These are phyloP conservation scores for Limonius californicus DNA, from an alignment of 1,140 invertebrate genomes.

Conservation along the genomic window DNA sequence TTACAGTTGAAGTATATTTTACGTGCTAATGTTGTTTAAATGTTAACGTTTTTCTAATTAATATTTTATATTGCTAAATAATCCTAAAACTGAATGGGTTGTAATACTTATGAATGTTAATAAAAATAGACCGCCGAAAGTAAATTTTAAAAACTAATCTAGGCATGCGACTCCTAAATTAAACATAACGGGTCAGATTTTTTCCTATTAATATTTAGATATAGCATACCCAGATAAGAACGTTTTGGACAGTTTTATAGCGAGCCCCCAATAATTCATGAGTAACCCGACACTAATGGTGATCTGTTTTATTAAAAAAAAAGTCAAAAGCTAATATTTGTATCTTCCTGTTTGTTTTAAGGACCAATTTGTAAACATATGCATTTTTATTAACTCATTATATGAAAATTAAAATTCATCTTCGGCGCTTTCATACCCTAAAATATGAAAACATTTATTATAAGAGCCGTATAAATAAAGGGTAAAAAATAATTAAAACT, in stretches of 20 bases:
- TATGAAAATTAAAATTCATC: slow-evolving; percentile 15
- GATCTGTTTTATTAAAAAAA: slow-evolving; percentile 30
- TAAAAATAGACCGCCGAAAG: no score
- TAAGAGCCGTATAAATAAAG: neutral
- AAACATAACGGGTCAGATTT: neutral
- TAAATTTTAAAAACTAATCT: no score
- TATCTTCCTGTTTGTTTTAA: slow-evolving; percentile 39
- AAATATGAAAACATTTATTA: neutral
- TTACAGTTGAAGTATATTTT: no score
- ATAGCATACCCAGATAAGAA: neutral
- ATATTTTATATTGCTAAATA: no score
- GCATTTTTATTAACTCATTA: slow-evolving; percentile 39
- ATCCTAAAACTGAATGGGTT: no score
- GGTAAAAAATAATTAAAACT: slow-evolving; percentile 1
- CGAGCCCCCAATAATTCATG: slow-evolving; percentile 25
- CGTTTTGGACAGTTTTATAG: slow-evolving; percentile 19
- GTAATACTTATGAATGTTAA: no score
- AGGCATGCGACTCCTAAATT: no score
- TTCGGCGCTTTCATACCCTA: neutral
- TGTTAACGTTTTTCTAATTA: no score
- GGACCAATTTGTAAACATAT: slow-evolving; percentile 31
- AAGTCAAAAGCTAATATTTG: slow-evolving; percentile 32
- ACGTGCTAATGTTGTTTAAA: no score
- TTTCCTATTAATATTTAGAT: slow-evolving; percentile 12
- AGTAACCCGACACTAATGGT: slow-evolving; percentile 25